Evolutionary conservation across 92 coral and sea anemone species (phyloP), one percentile per base, ranked within the genome.

Genomic region (Porites cylindrica): DNA sequence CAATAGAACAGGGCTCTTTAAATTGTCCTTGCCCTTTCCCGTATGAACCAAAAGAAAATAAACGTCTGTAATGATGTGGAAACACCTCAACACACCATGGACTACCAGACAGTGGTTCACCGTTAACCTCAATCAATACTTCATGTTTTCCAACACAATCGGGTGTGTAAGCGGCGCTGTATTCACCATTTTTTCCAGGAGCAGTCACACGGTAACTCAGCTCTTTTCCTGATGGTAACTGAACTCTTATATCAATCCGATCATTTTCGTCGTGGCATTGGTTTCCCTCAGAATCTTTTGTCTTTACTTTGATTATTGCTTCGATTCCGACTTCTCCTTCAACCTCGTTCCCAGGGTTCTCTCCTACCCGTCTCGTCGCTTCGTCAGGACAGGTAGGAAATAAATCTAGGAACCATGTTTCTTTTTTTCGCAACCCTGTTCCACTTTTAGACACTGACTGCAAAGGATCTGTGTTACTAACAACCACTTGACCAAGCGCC

Each of bases 221-320:
- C 3, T 24, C 4, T 52, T 59, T 68, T 24, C 80, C 70, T 20
- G 79, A 18, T 52, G 88, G 88, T 8, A 64, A 81, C 21, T 76
- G 51, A 47, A 91, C 72, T 13, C 61, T 47, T 26, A 91, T 91
- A 29, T 84, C 82, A 56, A 91, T 88, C 80, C 51, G 32, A 54
- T 91, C 93, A 1, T 83, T 78, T 66, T 82, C 59, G 7, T 85
- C 83, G 66, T 81, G 83, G 82, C 79, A 69, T 85, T 79, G 88
- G 67, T 88, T 82, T 82, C 93, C 93, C 8, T 67, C 32, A 17
- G 88, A 80, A 65, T 75, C 84, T 9, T 87, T 85, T 63, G 91
- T 91, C 14, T 65, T 85, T 74, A 90, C 82, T 64, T 85, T 66
- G 60, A 91, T 86, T 26, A 70, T 74, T 26, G 88, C 65, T 54